These are phyloP conservation scores for Pachliopta kotzebuea DNA, from an alignment of 2,888 invertebrate species.

Conservation along the genomic window DNA sequence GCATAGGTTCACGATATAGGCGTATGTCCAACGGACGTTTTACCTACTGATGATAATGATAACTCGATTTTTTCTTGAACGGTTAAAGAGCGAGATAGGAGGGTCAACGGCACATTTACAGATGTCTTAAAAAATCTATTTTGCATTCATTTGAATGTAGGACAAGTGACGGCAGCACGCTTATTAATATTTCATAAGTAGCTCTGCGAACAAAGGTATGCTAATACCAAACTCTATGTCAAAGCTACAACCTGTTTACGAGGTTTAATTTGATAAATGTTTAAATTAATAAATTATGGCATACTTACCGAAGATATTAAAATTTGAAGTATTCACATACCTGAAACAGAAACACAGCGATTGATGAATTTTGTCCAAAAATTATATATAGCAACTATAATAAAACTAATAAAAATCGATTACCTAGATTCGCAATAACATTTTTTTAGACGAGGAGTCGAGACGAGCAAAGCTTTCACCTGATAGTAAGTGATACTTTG, in stretches of 20 bases:
- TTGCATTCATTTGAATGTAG: slow-evolving; percentile 22
- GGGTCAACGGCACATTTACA: slow-evolving; percentile 11
- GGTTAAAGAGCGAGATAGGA: background rate
- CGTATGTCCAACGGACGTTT: no score
- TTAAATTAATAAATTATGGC: background rate
- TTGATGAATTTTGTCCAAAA: no score
- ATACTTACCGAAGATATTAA: background rate
- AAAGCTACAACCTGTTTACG: background rate
- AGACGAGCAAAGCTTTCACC: no score
- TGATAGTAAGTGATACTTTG: no score
- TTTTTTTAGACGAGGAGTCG: no score
- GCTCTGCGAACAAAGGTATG: slow-evolving; percentile 19
- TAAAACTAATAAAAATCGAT: no score
- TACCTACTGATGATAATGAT: no score
- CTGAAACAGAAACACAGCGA: background rate
- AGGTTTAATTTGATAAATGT: background rate
- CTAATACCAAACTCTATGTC: slow-evolving; percentile 9
- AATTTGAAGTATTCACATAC: background rate
- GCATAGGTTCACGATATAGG: background rate
- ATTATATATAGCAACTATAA: no score
- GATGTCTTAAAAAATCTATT: slow-evolving; percentile 12
- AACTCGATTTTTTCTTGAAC: background rate
- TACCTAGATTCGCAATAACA: no score
- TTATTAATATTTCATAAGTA: slow-evolving; percentile 19
- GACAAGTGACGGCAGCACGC: background rate